phyloP scores from a whole-genome alignment of 2,888 invertebrate genomes.

The Chouioia cunea region DNA sequence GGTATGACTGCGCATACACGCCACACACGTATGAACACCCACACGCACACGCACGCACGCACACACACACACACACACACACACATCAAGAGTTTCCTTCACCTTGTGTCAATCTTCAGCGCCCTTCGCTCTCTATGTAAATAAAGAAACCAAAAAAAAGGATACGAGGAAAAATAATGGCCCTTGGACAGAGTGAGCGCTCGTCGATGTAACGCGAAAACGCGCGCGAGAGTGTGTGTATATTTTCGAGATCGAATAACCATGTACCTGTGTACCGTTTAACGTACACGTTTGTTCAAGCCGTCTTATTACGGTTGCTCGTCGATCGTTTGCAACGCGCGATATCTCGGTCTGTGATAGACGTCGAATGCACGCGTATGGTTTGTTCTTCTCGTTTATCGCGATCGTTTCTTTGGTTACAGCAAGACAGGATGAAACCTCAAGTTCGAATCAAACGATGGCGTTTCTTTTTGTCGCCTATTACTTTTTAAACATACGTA shows the following conservation, averaged over 20 bases:
- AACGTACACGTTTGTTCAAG: too few species aligned
- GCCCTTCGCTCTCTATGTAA: slow-evolving; percentile 34
- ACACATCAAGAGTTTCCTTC: background rate
- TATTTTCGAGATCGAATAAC: slow-evolving; percentile 24
- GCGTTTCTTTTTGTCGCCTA: too few species aligned
- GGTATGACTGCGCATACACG: background rate
- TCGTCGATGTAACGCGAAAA: background rate
- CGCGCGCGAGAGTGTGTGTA: background rate
- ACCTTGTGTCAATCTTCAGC: slow-evolving; percentile 7
- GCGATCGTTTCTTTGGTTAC: too few species aligned
- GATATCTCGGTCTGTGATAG: too few species aligned
- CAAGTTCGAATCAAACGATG: too few species aligned
- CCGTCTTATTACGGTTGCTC: too few species aligned
- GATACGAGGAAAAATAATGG: background rate
- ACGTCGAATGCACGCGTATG: too few species aligned
- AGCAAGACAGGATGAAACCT: too few species aligned
- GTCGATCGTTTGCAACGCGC: too few species aligned
- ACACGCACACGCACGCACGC: background rate
- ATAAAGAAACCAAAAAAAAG: slow-evolving; percentile 8
- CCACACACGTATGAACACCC: background rate
- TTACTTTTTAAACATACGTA: too few species aligned
- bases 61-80: background rate
- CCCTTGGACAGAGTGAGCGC: background rate
- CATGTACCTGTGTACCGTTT: too few species aligned
- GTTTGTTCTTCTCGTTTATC: too few species aligned